A percentile compares a stretch with the other conserved stretches of the same genome.
These are phyloP conservation scores for Asbolus verrucosus DNA, from an alignment of 1,140 invertebrate species.

Conservation along the genomic window DNA sequence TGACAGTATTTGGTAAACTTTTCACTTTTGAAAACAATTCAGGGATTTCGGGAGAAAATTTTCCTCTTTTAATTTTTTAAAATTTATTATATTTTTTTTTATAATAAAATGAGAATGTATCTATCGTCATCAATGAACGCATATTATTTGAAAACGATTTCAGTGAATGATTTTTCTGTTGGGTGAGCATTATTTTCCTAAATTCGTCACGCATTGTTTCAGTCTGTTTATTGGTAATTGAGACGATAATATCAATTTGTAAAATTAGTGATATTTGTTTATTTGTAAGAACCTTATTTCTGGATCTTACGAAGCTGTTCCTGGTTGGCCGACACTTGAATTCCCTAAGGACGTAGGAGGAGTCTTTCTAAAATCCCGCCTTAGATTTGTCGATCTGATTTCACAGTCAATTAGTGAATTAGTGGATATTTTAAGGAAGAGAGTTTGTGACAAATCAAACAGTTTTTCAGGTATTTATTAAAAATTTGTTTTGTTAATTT, in stretches of 20 bases:
- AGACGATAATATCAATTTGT: slow-evolving; percentile 4
- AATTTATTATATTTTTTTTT: slow-evolving; percentile 41
- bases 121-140: no score
- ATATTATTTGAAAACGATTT: no score
- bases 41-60: no score
- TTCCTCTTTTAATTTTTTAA: no score
- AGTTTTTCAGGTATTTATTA: slow-evolving; percentile 10
- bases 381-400: slow-evolving; percentile 39
- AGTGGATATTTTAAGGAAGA: slow-evolving; percentile 40
- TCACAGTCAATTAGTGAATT: slow-evolving; percentile 52
- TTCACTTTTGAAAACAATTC: no score
- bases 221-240: no score
- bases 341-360: slow-evolving; percentile 55
- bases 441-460: slow-evolving; percentile 27
- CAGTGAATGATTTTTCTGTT: no score
- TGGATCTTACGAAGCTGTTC: slow-evolving; percentile 16
- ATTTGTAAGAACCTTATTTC: slow-evolving; percentile 32
- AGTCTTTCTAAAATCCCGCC: slow-evolving; percentile 38
- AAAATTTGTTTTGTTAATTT: no score
- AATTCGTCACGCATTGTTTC: background rate
- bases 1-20: no score
- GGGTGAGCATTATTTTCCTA: background rate
- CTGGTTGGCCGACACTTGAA: slow-evolving; percentile 19
- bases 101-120: slow-evolving; percentile 44
- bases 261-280: slow-evolving; percentile 22